These are phyloP conservation scores for Melanotaenia trifasciata DNA, from an alignment of 2,797 vertebrate species.

Conservation along the genomic window DNA sequence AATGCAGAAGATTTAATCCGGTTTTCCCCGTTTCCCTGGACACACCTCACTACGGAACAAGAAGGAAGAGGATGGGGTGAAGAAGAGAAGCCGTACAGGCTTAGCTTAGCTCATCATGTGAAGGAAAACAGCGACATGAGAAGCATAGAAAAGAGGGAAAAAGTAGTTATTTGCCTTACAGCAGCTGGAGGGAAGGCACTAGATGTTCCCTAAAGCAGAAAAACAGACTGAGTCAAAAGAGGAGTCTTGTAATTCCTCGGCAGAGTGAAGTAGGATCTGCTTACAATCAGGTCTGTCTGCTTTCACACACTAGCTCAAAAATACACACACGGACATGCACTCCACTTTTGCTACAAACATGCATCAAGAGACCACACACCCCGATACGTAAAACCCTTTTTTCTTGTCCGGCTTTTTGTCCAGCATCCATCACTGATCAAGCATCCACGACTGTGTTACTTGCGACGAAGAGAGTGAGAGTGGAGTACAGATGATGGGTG, in stretches of 20 bases:
- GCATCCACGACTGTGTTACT: slow-evolving; percentile 40
- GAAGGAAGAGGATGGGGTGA: slow-evolving; percentile 49
- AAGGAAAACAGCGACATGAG: slow-evolving; percentile 34
- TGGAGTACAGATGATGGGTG: slow-evolving; percentile 32
- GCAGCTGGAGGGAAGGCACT: slow-evolving; percentile 27
- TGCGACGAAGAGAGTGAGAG: slow-evolving; percentile 44
- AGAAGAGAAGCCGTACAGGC: slow-evolving; percentile 47
- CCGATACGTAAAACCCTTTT: slow-evolving; percentile 64
- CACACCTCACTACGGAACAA: slow-evolving; percentile 67
- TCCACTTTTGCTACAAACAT: slow-evolving; percentile 21
- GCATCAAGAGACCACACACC: slow-evolving; percentile 67
- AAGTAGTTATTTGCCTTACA: slow-evolving; percentile 32
- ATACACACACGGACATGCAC: slow-evolving; percentile 31
- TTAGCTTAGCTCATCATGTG: slow-evolving; percentile 43
- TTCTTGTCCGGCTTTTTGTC: slow-evolving; percentile 67
- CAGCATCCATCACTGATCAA: slow-evolving; percentile 73
- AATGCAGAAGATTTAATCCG: slow-evolving; percentile 64
- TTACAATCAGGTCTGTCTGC: slow-evolving; percentile 35
- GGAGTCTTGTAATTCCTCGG: slow-evolving; percentile 48
- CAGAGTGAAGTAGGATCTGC: slow-evolving; percentile 53
- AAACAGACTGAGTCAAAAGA: slow-evolving; percentile 35
- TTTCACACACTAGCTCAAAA: slow-evolving; percentile 38
- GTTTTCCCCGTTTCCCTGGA: slow-evolving; percentile 57
- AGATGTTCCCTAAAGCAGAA: slow-evolving; percentile 46
- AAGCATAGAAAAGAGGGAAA: slow-evolving; percentile 20